Conservation (phyloP, 1,140 invertebrate species). For the Pachypeltis micranthus region DNA sequence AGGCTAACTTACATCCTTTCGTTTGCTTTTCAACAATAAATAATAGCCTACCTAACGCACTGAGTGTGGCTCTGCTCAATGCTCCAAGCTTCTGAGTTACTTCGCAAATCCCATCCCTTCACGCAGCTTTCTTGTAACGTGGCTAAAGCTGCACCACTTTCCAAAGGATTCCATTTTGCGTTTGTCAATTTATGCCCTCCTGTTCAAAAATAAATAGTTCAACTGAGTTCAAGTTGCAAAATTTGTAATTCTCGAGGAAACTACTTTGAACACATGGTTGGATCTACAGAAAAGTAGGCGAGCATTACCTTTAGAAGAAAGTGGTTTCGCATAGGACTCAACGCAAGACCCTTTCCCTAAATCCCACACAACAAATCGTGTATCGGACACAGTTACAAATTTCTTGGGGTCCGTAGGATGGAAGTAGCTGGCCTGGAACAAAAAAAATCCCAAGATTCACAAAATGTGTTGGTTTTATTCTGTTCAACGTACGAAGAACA, state of each 20-base stretch:
- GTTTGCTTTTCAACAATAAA: no score
- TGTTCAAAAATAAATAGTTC: slow-evolving; percentile 9
- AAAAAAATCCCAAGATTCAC: slow-evolving; percentile 1
- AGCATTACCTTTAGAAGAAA: neutral
- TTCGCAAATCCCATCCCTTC: slow-evolving; percentile 75
- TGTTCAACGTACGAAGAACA: no score
- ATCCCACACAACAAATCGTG: slow-evolving; percentile 53
- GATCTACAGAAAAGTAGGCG: neutral
- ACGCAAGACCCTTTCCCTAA: slow-evolving; percentile 33
- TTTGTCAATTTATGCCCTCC: slow-evolving; percentile 58
- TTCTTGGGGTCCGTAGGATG: slow-evolving; percentile 67
- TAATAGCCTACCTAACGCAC: slow-evolving; percentile 54
- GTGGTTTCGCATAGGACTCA: slow-evolving; percentile 30
- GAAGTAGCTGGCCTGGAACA: slow-evolving; percentile 36
- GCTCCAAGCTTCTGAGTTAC: slow-evolving; percentile 56
- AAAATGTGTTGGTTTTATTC: no score
- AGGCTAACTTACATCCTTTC: no score
- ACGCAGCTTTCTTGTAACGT: slow-evolving; percentile 73
- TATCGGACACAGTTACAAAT: slow-evolving; percentile 61
- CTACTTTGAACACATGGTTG: neutral
- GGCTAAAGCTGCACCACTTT: slow-evolving; percentile 72
- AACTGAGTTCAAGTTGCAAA: no score
- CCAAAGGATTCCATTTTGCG: slow-evolving; percentile 90
- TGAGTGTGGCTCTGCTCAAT: slow-evolving; percentile 81
- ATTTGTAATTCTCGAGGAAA: no score